Evolutionary conservation across 2,888 invertebrate genomes (phyloP).

Genomic region (Tethea ocularis): DNA sequence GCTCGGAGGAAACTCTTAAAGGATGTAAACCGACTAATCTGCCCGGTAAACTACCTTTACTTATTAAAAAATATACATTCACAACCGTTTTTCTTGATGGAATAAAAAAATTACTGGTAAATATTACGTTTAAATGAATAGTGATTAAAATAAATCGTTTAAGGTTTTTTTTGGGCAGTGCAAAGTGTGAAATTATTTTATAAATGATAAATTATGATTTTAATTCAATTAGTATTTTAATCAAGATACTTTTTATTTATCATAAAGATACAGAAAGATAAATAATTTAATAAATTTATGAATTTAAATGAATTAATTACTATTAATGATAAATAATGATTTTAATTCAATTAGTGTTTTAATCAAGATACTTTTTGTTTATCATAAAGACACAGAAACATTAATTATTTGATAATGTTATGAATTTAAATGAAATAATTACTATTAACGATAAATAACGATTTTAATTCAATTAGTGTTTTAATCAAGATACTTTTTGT

Average conservation of each 20-base stretch:
- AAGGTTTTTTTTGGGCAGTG: too few species aligned
- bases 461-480: conserved; percentile 1
- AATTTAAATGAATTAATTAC: too few species aligned
- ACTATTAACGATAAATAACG: background rate
- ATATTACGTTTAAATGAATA: background rate
- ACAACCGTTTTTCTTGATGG: background rate
- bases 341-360: conserved; percentile 2
- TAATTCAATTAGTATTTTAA: conserved; percentile 1
- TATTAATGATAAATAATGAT: background rate
- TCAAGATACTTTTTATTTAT: background rate
- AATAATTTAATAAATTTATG: background rate
- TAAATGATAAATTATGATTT: background rate
- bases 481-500: background rate
- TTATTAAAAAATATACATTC: conserved; percentile 7
- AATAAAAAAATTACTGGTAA: background rate
- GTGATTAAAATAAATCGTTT: too few species aligned
- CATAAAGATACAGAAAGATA: background rate
- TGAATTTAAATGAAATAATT: too few species aligned
- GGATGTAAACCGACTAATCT: conserved; percentile 7
- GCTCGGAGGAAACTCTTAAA: conserved; percentile 8
- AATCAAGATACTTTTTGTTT: background rate
- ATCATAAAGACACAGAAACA: background rate
- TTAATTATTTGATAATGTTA: background rate
- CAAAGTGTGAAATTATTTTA: too few species aligned
- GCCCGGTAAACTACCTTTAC: background rate